A percentile compares a stretch with the other conserved stretches of the same genome.
These are phyloP conservation scores for Lamellibrachia columna DNA, from an alignment of 2,888 invertebrate species.

Conservation along the genomic window DNA sequence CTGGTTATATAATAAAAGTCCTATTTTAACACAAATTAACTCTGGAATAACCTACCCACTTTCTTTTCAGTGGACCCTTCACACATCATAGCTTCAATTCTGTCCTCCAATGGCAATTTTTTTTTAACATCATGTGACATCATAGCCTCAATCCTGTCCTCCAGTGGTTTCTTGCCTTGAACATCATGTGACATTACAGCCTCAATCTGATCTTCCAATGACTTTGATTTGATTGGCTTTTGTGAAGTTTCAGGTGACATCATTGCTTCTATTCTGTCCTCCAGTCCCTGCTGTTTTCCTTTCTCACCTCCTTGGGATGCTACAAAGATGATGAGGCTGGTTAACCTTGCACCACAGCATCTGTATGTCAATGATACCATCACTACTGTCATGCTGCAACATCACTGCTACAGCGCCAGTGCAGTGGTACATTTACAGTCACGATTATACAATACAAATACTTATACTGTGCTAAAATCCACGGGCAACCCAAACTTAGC, in stretches of 20 bases:
- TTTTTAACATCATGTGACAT: too few species aligned
- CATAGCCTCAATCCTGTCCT: slow-evolving; percentile 6
- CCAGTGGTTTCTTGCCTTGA: not conserved
- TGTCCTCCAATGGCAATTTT: not conserved
- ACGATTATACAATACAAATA: not conserved
- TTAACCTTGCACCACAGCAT: not conserved
- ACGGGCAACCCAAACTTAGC: too few species aligned
- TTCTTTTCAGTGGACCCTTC: not conserved
- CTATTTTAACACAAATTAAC: not conserved
- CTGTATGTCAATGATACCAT: not conserved
- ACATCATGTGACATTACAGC: too few species aligned
- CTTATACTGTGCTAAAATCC: too few species aligned
- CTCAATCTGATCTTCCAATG: too few species aligned
- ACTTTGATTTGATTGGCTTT: not conserved
- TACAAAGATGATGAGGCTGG: not conserved
- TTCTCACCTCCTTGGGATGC: not conserved
- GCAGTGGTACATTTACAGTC: not conserved
- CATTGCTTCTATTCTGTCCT: not conserved
- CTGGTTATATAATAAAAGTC: not conserved
- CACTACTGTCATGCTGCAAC: not conserved
- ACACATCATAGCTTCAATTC: not conserved
- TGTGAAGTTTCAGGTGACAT: not conserved
- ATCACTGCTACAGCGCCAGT: not conserved
- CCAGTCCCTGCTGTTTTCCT: not conserved
- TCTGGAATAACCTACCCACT: not conserved